A percentile compares a stretch with the other conserved stretches of the same genome.
Evolutionary conservation across 30 jellyfish, hydroid and myxozoan species (phyloP).

Genomic region (Aurelia sp.): DNA sequence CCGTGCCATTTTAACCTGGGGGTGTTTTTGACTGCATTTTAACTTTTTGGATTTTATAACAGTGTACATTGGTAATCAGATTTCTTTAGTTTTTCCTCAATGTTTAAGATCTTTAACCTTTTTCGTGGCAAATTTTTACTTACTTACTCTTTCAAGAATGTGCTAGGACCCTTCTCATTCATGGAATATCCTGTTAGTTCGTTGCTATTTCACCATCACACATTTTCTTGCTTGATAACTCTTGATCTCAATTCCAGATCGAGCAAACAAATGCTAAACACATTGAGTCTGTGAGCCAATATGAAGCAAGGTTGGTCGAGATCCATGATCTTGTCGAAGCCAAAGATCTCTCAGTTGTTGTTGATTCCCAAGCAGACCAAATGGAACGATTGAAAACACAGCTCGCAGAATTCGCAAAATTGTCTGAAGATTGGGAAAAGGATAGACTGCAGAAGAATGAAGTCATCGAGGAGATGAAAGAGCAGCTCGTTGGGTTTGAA

Average conservation of each 20-base stretch:
- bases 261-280: constrained; percentile 12
- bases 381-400: constrained; percentile 48
- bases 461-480: constrained; percentile 64
- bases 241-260: neutral
- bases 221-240: no score
- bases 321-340: constrained; percentile 46
- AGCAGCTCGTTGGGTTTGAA: constrained; percentile 50
- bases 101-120: no score
- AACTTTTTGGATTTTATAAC: no score
- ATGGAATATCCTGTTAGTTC: no score
- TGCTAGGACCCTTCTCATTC: no score
- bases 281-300: constrained; percentile 2
- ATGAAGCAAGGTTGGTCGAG: constrained; percentile 35
- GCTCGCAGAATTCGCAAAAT: constrained; percentile 53
- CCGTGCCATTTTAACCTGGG: no score
- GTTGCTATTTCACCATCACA: no score
- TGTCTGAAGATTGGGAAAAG: constrained; percentile 72
- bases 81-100: no score
- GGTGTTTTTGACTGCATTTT: no score
- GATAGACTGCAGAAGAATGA: constrained; percentile 32
- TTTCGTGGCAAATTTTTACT: no score
- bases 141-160: no score
- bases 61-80: no score
- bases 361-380: constrained; percentile 65
- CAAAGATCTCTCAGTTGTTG: constrained; percentile 53